Conservation (phyloP, 1,140 invertebrate species). For the Penaeus vannamei region DNA sequence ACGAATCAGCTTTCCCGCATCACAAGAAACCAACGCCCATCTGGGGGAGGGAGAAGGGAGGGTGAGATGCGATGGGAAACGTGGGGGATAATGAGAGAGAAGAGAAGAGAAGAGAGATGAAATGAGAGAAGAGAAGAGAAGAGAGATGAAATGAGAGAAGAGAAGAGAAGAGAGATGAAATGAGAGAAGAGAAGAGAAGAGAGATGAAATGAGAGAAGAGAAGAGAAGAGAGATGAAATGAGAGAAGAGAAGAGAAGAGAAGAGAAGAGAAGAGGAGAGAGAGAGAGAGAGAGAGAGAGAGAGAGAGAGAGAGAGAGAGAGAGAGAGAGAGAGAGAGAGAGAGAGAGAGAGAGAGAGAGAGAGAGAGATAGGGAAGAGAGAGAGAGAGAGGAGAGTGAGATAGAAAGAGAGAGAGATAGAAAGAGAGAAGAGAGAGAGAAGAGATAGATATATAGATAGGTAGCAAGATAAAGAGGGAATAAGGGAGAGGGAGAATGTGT, state of each 20-base stretch:
- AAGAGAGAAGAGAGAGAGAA: too few species aligned
- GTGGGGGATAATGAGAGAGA: background rate
- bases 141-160: background rate
- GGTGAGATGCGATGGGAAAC: background rate
- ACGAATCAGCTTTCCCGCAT: background rate
- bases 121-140: background rate
- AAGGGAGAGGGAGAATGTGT: too few species aligned
- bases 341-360: background rate
- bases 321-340: background rate
- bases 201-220: background rate
- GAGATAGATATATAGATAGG: too few species aligned
- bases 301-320: background rate
- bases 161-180: background rate
- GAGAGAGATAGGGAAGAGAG: background rate
- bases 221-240: background rate
- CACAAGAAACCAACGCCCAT: conserved; percentile 22
- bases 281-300: background rate
- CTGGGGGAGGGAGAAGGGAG: background rate
- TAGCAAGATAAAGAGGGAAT: too few species aligned
- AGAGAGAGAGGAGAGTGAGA: too few species aligned
- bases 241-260: background rate
- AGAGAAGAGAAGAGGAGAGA: background rate
- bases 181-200: background rate
- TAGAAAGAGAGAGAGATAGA: too few species aligned
- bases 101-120: background rate